These are phyloP conservation scores for Halesus radiatus DNA, from an alignment of 1,140 invertebrate genomes.

Conservation along the genomic window DNA sequence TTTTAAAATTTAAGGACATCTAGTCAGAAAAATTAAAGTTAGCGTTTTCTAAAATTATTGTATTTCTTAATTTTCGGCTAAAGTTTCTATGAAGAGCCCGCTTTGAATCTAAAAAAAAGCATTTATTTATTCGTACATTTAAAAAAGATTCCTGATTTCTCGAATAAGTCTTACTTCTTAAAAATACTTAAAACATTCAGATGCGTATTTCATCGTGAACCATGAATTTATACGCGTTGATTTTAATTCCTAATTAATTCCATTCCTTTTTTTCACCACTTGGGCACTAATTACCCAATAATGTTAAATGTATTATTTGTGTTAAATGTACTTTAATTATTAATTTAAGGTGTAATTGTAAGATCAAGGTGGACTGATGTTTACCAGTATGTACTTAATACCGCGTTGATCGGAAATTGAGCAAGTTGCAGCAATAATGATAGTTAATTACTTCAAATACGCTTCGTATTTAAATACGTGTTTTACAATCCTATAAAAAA, in stretches of 20 bases:
- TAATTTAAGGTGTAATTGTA: conserved; percentile 15
- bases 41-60: not conserved
- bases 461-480: too few species aligned
- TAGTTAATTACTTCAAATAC: too few species aligned
- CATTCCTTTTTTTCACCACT: not conserved
- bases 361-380: conserved; percentile 47
- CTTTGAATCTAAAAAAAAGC: conserved; percentile 10
- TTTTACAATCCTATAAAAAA: too few species aligned
- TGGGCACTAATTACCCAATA: too few species aligned
- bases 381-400: conserved; percentile 45
- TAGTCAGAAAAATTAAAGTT: conserved; percentile 25
- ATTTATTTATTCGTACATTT: too few species aligned
- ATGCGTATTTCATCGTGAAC: not conserved
- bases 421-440: conserved; percentile 40
- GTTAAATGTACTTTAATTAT: too few species aligned
- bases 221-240: not conserved
- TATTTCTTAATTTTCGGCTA: conserved; percentile 1
- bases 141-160: too few species aligned
- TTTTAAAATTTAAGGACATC: conserved; percentile 31
- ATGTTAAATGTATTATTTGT: too few species aligned
- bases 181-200: too few species aligned
- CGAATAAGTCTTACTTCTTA: too few species aligned
- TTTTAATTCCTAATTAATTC: conserved; percentile 4
- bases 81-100: conserved; percentile 12
- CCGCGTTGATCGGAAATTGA: conserved; percentile 24